Evolutionary conservation across 2,113 vertebrate species (phyloP), one percentile per base, ranked within the genome.

Genomic region (Spizaetus ornatus): DNA sequence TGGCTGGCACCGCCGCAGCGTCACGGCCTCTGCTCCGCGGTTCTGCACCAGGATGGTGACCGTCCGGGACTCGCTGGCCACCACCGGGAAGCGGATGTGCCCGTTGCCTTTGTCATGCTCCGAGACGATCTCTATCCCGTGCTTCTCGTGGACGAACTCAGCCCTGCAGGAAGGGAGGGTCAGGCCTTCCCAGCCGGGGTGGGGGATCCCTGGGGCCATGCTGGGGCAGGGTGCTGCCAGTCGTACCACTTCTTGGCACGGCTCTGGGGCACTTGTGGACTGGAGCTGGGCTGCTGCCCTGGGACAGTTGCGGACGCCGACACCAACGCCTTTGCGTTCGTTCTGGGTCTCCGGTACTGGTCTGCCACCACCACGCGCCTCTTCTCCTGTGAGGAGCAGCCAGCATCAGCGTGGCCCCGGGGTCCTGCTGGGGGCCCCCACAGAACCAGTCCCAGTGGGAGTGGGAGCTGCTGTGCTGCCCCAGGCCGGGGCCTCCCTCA

Each of bases 1-100:
- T 0, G 96, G 83, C 25, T 95, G 97, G 95, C 98, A 99, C 32
- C 93, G 98, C 53, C 62, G 98, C 95, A 99, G 98, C 4, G 88
- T 97, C 83, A 99, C 98, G 0, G 71, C 61, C 29, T 97, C 58
- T 0, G 21, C 22, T 14, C 99, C 98, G 0, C 15, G 62, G 84
- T 99, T 99, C 91, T 94, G 82, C 84, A 99, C 97, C 5, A 43
- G 69, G 40, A 99, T 14, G 7, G 82, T 95, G 43, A 99, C 58
- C 0, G 34, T 38, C 7, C 5, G 42, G 65, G 81, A 21, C 67
- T 97, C 66, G 1, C 94, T 42, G 0, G 10, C 87, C 56, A 61
- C 97, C 96, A 98, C 96, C 6, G 32, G 29, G 72, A 99, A 92
- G 84, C 38, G 82, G 48, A 99, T 98, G n/a, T 91, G 97, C 40